These are phyloP conservation scores for Anas acuta DNA, from an alignment of 2,797 vertebrate species.

Conservation along the genomic window DNA sequence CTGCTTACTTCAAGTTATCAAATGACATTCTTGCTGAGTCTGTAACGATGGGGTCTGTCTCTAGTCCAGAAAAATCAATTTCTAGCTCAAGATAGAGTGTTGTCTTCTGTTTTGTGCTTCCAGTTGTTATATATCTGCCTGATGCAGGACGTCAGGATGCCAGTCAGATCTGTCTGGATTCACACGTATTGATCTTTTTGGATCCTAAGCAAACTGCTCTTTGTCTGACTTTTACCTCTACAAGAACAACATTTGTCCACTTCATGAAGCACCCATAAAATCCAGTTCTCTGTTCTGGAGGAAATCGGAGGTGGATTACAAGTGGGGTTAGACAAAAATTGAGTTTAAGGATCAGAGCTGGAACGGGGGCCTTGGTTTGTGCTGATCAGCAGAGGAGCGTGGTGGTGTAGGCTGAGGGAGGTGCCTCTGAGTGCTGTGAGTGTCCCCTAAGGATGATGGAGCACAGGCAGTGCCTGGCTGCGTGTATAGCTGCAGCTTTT, in stretches of 20 bases:
- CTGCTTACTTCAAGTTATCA: conserved; percentile 46
- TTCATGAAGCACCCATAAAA: background rate
- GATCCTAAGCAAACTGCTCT: background rate
- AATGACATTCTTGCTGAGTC: background rate
- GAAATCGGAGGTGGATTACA: background rate
- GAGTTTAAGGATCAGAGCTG: background rate
- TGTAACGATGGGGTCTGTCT: background rate
- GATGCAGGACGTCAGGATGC: background rate
- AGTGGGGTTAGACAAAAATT: background rate
- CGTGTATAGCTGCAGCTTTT: conserved; percentile 10
- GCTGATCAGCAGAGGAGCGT: background rate
- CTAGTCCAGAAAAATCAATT: background rate
- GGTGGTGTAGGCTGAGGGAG: background rate
- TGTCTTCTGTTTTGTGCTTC: background rate
- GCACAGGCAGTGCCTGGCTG: background rate
- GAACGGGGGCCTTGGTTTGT: background rate
- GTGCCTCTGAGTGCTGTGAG: background rate
- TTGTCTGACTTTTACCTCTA: background rate
- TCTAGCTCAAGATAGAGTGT: background rate
- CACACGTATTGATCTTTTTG: background rate
- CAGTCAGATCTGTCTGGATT: conserved; percentile 6
- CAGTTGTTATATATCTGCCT: background rate
- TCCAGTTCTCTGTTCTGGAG: background rate
- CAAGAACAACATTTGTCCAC: background rate
- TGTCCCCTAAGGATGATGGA: background rate